phyloP scores from a whole-genome alignment of 1,140 invertebrate genomes.

The Agrypnia vestita region DNA sequence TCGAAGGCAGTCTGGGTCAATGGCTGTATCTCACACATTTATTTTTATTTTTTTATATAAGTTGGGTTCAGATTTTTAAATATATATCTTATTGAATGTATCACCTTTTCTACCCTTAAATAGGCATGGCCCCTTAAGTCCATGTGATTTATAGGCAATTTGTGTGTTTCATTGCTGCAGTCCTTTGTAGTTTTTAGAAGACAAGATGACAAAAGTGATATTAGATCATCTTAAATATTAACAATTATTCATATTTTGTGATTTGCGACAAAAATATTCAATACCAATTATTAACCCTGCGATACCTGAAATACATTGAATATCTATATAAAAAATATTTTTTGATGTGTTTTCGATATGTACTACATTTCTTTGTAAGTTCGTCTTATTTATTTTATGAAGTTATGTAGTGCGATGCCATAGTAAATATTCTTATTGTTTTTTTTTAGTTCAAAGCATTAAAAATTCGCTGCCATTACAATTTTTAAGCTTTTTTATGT shows the following conservation, averaged over 20 bases:
- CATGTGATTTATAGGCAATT: constrained; percentile 32
- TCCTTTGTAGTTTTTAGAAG: constrained; percentile 7
- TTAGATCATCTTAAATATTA: constrained; percentile 26
- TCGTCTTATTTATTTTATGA: neutral
- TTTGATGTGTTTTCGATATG: neutral
- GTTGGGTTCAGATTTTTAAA: too few species aligned
- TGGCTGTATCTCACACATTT: too few species aligned
- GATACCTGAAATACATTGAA: neutral
- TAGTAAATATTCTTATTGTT: neutral
- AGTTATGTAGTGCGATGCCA: neutral
- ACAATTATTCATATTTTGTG: neutral
- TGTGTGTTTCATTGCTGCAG: constrained; percentile 3
- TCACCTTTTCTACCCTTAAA: too few species aligned
- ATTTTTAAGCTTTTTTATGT: neutral
- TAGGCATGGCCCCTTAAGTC: too few species aligned
- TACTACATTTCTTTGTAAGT: neutral
- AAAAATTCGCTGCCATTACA: constrained; percentile 7
- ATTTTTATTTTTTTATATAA: too few species aligned
- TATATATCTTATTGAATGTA: too few species aligned
- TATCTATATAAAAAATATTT: neutral
- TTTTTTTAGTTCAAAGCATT: neutral
- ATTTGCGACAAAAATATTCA: neutral
- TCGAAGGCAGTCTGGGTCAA: too few species aligned
- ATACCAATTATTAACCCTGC: neutral
- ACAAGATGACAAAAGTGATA: constrained; percentile 26